Base-by-base conservation (phyloP, 2,888 invertebrate genomes). In the Thereva nobilitata region DNA sequence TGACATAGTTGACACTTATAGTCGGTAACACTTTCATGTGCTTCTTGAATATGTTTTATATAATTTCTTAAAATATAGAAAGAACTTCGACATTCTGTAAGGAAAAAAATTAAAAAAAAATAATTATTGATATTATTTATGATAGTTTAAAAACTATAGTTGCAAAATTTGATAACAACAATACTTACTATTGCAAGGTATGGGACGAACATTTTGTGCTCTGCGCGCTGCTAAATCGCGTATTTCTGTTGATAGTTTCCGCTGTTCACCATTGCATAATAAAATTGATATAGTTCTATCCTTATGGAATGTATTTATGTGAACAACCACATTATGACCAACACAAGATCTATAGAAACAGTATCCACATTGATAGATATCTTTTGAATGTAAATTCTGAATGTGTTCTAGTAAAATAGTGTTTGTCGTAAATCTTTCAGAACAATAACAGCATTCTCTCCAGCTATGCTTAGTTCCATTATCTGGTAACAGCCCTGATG, bases 331-430 rank as follows among this genome's bases (percentile, higher is more conserved):
- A 64, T 70, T 68, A 9, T n/a, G 12, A 3, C 40, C 50, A 34
- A 57, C 63, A 44, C 63, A 68, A 7, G 87, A 86, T 56, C 90
- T 82, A 76, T 90, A 91, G 73, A 90, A 86, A 74, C 91, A 91
- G 71, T 84, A 83, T 4, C 80, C 81, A 73, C 91, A 91, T 40
- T 86, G 86, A 73, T 80, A 89, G 38, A 82, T 80, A 73, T 89
- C 87, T 64, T 82, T 79, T 0, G 83, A 84, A 73, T 91, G 91
- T 42, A 82, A 82, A 37, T 84, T 83, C 56, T 86, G 83, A 9
- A 89, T 83, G 75, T 91, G 91, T 61, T 80, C 78, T 49, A 84
- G 82, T 72, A 88, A 78, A 61, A 80, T 82, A 45, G 82, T 49
- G 38, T 38, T 38, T 7, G 37, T 53, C 7, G 38, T 5, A 9